Base-by-base conservation (phyloP, 2,888 invertebrate species). In the Ctenicera cuprea region DNA sequence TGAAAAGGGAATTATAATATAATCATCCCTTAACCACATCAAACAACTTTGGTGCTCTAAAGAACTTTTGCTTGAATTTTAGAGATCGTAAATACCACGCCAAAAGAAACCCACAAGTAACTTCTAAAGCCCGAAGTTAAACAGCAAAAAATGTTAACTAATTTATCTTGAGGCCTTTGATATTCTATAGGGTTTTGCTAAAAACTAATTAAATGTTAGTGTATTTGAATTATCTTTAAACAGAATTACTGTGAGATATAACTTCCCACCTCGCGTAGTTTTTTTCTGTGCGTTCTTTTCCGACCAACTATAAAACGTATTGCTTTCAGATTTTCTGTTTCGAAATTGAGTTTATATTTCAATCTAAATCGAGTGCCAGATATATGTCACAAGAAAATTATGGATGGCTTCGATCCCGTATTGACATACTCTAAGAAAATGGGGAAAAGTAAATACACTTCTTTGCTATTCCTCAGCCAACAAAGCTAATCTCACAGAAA, bases 291-390 rank as follows among this genome's bases (percentile, higher is more conserved):
- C 37, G 50, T 50, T 69, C 3, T 61, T 68, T 62, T 18, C 48
- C 12, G 48, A 33, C 48, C 16, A 30, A 38, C 45, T 62, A 69
- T 30, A 20, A 70, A 70, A 50, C 63, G 48, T 71, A 71, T 71
- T 64, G 71, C 64, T 26, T 71, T 71, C 26, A 43, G 71, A 66
- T 71, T 65, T 66, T 59, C 65, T 59, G 48, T 65, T 59, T 59
- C 22, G 57, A 65, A 71, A 71, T 71, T 71, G 65, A 65, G 71
- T 65, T 71, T 71, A 65, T 65, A 65, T 71, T 71, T 71, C 71
- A 71, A 65, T 71, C 65, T 65, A 71, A 64, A 71, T 65, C 65
- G 71, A 71, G 59, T 71, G 65, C 57, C 57, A 57, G 48, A 71
- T 65, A 65, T 71, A 65, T 65, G 59, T 71, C 71, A 71, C 41